Evolutionary conservation across 2,113 vertebrate species (phyloP).

Genomic region (Speoplatyrhinus poulsoni): DNA sequence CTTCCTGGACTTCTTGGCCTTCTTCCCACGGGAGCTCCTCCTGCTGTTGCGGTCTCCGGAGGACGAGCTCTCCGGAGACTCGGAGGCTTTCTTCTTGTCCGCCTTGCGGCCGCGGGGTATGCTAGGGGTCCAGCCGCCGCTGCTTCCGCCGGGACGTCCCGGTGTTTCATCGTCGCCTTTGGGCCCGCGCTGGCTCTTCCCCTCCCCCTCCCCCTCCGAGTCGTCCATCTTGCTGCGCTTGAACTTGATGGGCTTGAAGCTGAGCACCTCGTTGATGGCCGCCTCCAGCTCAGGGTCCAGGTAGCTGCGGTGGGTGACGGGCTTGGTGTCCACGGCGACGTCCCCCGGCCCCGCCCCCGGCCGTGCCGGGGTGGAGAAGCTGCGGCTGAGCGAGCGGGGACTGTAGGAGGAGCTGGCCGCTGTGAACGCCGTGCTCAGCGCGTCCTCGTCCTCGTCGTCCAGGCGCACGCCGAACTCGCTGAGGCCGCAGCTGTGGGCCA

Average conservation of each 20-base stretch:
- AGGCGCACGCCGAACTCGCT: constrained; percentile 77
- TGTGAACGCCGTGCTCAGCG: constrained; percentile 72
- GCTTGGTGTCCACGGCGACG: constrained; percentile 62
- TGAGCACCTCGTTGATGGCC: constrained; percentile 93
- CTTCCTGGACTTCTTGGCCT: constrained; percentile 76
- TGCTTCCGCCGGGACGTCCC: constrained; percentile 52
- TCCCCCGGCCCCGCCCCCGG: constrained; percentile 46
- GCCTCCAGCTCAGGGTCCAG: constrained; percentile 94
- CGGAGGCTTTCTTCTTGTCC: constrained; percentile 72
- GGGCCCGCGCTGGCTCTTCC: constrained; percentile 68
- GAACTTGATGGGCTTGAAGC: constrained; percentile 86
- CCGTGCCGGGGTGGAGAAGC: constrained; percentile 85
- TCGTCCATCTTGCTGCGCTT: constrained; percentile 86
- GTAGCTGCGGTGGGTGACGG: constrained; percentile 84
- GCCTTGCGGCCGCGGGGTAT: constrained; percentile 62
- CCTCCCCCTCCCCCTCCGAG: constrained; percentile 73
- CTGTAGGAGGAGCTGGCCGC: constrained; percentile 73
- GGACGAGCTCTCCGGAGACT: constrained; percentile 74
- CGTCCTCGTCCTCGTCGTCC: constrained; percentile 75
- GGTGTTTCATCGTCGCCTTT: constrained; percentile 61
- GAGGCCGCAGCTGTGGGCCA: constrained; percentile 81
- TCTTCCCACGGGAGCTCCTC: constrained; percentile 73
- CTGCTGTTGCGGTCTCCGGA: constrained; percentile 63
- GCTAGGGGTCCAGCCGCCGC: constrained; percentile 69
- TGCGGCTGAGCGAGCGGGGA: constrained; percentile 82